Conservation (phyloP, 2,797 vertebrate species). For the Falco cherrug region DNA sequence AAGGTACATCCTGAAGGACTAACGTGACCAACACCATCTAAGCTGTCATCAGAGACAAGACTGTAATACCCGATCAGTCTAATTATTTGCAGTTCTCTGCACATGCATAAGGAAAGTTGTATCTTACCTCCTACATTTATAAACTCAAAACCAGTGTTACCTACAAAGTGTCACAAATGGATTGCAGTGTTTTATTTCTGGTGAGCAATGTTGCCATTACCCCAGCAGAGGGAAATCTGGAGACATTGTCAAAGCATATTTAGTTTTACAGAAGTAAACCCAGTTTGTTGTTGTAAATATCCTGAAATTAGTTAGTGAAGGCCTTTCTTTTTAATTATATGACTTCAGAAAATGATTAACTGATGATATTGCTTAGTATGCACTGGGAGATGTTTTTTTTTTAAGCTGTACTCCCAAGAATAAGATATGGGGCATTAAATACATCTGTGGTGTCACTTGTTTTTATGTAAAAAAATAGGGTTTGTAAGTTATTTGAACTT, state of each 20-base stretch:
- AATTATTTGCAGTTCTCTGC: background rate
- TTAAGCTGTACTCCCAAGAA: background rate
- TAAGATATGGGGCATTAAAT: background rate
- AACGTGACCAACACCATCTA: background rate
- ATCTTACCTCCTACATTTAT: background rate
- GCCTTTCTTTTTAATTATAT: background rate
- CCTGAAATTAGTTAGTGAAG: background rate
- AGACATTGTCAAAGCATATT: background rate
- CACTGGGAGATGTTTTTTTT: background rate
- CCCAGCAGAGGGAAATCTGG: slow-evolving; percentile 53
- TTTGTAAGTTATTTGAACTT: background rate
- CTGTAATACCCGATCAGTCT: background rate
- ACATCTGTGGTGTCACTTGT: background rate
- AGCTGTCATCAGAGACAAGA: background rate
- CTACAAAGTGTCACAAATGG: background rate
- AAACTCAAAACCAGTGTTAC: background rate
- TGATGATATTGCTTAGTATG: background rate
- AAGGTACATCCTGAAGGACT: background rate
- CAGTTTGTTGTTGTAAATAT: background rate
- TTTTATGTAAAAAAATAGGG: background rate
- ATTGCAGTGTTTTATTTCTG: background rate
- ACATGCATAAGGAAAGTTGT: background rate
- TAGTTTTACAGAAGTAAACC: background rate
- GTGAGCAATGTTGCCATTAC: background rate
- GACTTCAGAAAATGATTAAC: background rate